Base-by-base conservation (phyloP, 2,113 vertebrate genomes). In the Gymnocephalus cernua region DNA sequence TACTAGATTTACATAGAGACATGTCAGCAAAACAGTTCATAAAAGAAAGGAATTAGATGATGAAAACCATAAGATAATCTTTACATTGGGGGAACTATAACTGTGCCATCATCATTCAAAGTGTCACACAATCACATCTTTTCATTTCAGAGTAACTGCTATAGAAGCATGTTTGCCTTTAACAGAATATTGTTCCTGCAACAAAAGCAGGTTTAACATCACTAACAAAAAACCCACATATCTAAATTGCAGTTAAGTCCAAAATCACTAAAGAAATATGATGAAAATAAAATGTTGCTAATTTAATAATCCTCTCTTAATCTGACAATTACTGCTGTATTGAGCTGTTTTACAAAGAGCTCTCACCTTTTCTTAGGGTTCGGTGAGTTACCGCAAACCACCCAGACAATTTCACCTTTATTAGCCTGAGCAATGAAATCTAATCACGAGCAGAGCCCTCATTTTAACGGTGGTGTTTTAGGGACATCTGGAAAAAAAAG, bases 321-420 rank as follows among this genome's bases (percentile, higher is more conserved):
- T 41, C 19, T 64, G 47, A 56, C 67, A 71, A 71, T 63, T 45
- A 27, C 25, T 44, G 48, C 35, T 32, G 19, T 35, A 57, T 57
- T 48, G 41, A 57, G 11, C 19, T 35, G 18, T 54, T 64, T 64
- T 25, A 71, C 13, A 62, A 25, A 48, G 63, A 66, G 44, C 44
- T 48, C 25, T 50, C 54, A 67, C 53, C 19, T 58, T 61, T 69
- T 51, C 21, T 59, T 23, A 35, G 53, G 15, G 32, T 67, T 67
- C 13, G 58, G 14, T 11, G n/a, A 69, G 45, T 14, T n/a, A 35
- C 41, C 27, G 56, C 56, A 61, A 62, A 69, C 56, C 65, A 70
- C n/a, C 47, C 15, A 51, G 29, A 68, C 75, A 57, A 38, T 64
- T 29, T 75, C 35, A 65, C 61, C 61, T 61, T 69, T 44, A 53